phyloP scores from a whole-genome alignment of 2,797 vertebrate species.

The Myotis myotis region DNA sequence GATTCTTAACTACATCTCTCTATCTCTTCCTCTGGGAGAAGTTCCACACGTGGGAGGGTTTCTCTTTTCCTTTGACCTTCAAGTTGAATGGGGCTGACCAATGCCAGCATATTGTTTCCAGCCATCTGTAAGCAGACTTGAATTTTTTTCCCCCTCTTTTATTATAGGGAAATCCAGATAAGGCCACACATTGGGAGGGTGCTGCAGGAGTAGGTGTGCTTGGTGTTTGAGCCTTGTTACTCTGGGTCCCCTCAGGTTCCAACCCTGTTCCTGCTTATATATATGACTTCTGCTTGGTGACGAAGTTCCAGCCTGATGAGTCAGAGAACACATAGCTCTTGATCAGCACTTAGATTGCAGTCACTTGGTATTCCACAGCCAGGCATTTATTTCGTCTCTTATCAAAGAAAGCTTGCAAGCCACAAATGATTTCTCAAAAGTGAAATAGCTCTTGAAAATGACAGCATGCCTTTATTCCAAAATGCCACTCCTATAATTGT shows the following conservation, averaged over 20 bases:
- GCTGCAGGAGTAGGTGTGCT: neutral
- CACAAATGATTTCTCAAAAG: slow-evolving; percentile 22
- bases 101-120: neutral
- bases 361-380: neutral
- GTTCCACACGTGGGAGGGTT: neutral
- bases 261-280: neutral
- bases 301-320: neutral
- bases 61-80: neutral
- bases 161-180: neutral
- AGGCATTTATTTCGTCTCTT: slow-evolving; percentile 21
- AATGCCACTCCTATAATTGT: neutral
- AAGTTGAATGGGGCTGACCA: neutral
- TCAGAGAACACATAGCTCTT: neutral
- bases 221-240: neutral
- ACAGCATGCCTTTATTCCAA: neutral
- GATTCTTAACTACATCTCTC: neutral
- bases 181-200: neutral
- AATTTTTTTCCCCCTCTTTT: neutral
- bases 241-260: neutral
- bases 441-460: slow-evolving; percentile 7
- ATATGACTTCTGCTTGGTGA: neutral
- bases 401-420: slow-evolving; percentile 23
- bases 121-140: neutral
- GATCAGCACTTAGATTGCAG: neutral
- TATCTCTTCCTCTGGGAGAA: neutral